Evolutionary conservation across 1,140 invertebrate genomes (phyloP).

Genomic region (Zaprionus ornatus): DNA sequence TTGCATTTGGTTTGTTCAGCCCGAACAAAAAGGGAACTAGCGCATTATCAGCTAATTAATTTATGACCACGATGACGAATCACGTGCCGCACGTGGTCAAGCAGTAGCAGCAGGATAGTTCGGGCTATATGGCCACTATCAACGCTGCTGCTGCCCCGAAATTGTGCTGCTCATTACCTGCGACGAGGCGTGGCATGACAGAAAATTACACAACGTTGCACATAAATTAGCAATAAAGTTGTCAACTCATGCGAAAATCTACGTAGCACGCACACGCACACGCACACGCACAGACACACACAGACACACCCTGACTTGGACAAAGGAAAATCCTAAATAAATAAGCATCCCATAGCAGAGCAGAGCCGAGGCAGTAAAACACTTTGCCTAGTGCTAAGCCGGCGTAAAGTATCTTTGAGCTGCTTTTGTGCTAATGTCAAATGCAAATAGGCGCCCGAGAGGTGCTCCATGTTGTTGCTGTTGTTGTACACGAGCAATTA

Average conservation of each 20-base stretch:
- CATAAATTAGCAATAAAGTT: constrained; percentile 76
- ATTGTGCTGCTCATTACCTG: constrained; percentile 46
- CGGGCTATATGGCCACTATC: constrained; percentile 33
- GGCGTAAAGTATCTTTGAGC: constrained; percentile 59
- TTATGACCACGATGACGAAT: constrained; percentile 47
- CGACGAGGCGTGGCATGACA: constrained; percentile 12
- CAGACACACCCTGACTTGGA: constrained; percentile 9
- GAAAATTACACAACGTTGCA: constrained; percentile 27
- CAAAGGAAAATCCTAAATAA: constrained; percentile 52
- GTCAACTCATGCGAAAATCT: constrained; percentile 64
- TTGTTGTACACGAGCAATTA: constrained; percentile 60
- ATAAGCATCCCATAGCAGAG: constrained; percentile 39
- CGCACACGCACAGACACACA: constrained; percentile 1
- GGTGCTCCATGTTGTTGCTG: constrained; percentile 12
- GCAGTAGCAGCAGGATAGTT: too few species aligned
- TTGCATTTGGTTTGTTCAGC: constrained; percentile 26
- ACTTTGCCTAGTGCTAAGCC: constrained; percentile 51
- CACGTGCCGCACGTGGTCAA: not conserved
- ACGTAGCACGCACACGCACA: constrained; percentile 14
- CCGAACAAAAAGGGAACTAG: constrained; percentile 1
- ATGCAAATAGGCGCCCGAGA: constrained; percentile 55
- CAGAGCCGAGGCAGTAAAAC: constrained; percentile 35
- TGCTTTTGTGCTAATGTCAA: constrained; percentile 59
- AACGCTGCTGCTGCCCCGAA: constrained; percentile 9
- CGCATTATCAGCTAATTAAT: constrained; percentile 69